Evolutionary conservation across 2,797 vertebrate species (phyloP).

Genomic region (Phalloptychus januarius): DNA sequence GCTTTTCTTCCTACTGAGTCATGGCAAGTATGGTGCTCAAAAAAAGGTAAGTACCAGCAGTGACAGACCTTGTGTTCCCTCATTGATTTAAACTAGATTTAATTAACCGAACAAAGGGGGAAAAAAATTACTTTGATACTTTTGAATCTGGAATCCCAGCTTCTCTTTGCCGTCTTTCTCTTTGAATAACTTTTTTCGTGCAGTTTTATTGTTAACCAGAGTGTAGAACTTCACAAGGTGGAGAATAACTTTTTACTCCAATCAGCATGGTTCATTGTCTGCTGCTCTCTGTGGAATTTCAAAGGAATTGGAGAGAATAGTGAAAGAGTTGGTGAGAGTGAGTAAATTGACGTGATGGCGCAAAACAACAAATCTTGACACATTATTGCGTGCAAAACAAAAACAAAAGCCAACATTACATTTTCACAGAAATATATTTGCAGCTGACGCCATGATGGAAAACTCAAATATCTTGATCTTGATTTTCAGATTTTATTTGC

Average conservation of each 20-base stretch:
- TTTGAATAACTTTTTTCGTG: not conserved
- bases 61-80: not conserved
- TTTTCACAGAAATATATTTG: not conserved
- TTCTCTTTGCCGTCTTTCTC: not conserved
- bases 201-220: constrained; percentile 4
- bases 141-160: constrained; percentile 13
- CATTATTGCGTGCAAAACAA: not conserved
- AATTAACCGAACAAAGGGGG: constrained; percentile 7
- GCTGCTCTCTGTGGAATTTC: not conserved
- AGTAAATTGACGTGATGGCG: not conserved
- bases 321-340: not conserved
- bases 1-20: not conserved
- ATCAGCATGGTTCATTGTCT: not conserved
- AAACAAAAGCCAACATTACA: not conserved
- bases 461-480: not conserved
- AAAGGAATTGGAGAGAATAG: not conserved
- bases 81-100: constrained; percentile 1
- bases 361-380: not conserved
- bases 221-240: not conserved
- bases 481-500: not conserved
- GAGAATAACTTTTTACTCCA: not conserved
- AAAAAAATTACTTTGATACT: not conserved
- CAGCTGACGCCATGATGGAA: not conserved
- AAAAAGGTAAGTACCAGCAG: not conserved
- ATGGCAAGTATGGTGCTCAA: not conserved